Evolutionary conservation across 2,797 vertebrate species (phyloP).

Genomic region (Poeciliopsis gracilis): DNA sequence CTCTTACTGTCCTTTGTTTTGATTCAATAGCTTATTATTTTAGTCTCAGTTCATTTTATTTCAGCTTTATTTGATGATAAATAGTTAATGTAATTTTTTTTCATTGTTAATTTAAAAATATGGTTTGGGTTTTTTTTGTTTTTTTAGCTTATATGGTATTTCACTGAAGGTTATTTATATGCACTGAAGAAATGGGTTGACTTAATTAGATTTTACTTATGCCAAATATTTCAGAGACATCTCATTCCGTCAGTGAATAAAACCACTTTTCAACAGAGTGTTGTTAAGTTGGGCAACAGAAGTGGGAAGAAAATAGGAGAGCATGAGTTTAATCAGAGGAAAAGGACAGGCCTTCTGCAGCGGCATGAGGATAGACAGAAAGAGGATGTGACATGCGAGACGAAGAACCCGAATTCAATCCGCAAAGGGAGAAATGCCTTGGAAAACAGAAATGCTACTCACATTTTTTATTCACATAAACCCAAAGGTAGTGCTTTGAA

Average conservation of each 20-base stretch:
- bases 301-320: not conserved
- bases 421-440: constrained; percentile 51
- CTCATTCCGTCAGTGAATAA: not conserved
- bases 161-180: not conserved
- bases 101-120: not conserved
- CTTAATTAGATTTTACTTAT: not conserved
- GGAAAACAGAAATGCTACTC: constrained; percentile 14
- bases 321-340: not conserved
- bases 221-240: not conserved
- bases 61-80: not conserved
- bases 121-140: too few species aligned
- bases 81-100: not conserved
- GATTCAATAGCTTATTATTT: not conserved
- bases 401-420: constrained; percentile 65
- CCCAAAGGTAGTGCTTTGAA: not conserved
- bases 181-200: not conserved
- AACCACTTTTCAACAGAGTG: not conserved
- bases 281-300: not conserved
- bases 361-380: constrained; percentile 46
- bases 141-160: not conserved
- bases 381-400: constrained; percentile 45
- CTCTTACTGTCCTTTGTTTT: not conserved
- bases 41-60: not conserved
- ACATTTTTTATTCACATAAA: constrained; percentile 10
- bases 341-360: constrained; percentile 12